These are phyloP conservation scores for Leucosticte australis DNA, from an alignment of 2,113 vertebrate genomes.

Conservation along the genomic window DNA sequence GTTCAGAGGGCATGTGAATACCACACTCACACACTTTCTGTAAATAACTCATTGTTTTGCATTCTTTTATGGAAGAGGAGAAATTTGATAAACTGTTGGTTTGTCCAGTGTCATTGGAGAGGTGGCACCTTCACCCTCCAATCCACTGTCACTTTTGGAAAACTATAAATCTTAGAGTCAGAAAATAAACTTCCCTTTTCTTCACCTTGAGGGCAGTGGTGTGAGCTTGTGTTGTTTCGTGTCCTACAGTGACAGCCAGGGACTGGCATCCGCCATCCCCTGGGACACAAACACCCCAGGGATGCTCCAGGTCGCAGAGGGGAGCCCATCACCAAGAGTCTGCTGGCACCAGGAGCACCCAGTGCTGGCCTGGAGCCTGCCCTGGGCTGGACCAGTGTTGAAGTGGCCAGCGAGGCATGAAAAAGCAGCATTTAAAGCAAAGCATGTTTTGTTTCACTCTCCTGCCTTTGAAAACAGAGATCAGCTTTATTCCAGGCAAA, in stretches of 20 bases:
- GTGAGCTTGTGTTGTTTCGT: too few species aligned
- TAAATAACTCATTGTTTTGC: too few species aligned
- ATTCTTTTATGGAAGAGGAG: too few species aligned
- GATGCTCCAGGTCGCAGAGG: fast-evolving
- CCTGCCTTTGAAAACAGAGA: background rate
- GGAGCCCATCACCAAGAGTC: background rate
- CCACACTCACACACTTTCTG: too few species aligned
- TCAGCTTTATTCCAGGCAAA: slow-evolving; percentile 22
- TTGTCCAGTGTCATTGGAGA: too few species aligned
- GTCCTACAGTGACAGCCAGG: background rate
- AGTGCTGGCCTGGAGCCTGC: background rate
- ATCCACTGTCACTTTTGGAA: too few species aligned
- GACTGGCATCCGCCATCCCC: fast-evolving
- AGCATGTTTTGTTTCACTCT: background rate
- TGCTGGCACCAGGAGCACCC: background rate
- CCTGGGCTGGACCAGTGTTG: background rate
- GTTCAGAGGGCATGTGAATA: too few species aligned
- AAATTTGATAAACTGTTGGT: too few species aligned
- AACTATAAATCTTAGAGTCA: too few species aligned
- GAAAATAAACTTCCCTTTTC: too few species aligned
- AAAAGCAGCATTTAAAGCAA: background rate
- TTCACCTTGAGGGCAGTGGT: too few species aligned
- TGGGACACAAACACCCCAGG: fast-evolving
- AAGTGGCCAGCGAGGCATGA: background rate
- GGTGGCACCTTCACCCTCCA: too few species aligned